Evolutionary conservation across 2,888 invertebrate genomes (phyloP).

Genomic region (Drosophila subsilvestris): DNA sequence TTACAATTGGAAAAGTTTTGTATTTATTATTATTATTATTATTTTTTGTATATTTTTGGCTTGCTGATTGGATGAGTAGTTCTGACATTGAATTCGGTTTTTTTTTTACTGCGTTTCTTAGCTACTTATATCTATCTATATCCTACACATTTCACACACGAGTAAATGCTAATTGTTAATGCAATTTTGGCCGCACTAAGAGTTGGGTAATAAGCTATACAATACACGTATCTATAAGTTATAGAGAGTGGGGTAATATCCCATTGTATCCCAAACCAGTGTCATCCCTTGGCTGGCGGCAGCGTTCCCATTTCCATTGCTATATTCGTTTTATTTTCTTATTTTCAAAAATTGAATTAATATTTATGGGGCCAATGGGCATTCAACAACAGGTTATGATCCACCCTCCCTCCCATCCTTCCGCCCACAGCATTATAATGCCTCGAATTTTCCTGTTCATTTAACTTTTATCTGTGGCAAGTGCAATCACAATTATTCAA

Average conservation of each 20-base stretch:
- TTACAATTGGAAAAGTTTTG: conserved; percentile 53
- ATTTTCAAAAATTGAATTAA: not conserved
- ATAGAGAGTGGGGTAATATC: conserved; percentile 5
- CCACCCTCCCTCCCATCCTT: conserved; percentile 11
- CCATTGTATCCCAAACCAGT: conserved; percentile 2
- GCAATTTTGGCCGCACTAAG: conserved; percentile 67
- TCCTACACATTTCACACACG: conserved; percentile 1
- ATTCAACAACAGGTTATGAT: conserved; percentile 15
- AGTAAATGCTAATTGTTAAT: conserved; percentile 58
- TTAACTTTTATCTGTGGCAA: conserved; percentile 77
- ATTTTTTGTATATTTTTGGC: conserved; percentile 58
- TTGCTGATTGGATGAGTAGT: conserved; percentile 68
- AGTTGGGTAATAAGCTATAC: conserved; percentile 65
- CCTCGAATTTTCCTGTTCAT: conserved; percentile 81
- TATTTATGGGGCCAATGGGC: not conserved
- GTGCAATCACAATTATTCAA: conserved; percentile 81
- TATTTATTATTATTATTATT: no score
- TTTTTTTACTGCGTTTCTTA: conserved; percentile 49
- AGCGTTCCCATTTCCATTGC: not conserved
- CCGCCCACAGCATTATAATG: conserved; percentile 44
- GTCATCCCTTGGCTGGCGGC: not conserved
- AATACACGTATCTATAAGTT: conserved; percentile 39
- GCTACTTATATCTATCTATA: conserved; percentile 67
- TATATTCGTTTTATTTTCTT: not conserved
- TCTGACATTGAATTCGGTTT: conserved; percentile 40